Base-by-base conservation (phyloP, 2,888 invertebrate species). In the Tachystola acroxantha region DNA sequence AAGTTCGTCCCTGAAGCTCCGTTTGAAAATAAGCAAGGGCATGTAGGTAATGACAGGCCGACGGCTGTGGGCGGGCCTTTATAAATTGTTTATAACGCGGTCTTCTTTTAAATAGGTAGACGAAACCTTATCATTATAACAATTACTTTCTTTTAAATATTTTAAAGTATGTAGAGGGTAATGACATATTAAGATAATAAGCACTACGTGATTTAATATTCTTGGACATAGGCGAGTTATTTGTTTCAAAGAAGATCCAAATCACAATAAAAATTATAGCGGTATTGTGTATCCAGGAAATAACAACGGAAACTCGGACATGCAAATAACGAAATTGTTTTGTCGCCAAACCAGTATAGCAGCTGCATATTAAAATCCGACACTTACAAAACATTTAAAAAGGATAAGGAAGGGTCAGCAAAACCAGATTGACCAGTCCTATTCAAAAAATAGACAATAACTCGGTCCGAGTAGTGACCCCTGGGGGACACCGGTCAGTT, bases 341-440 rank as follows among this genome's bases (percentile, higher is more conserved):
- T 69, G 64, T 67, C 50, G 49, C 50, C 47, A 57, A 73, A 70
- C 70, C 64, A 63, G 69, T 69, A 56, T 44, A 63, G 70, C 84
- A 84, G 84, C 84, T 82, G 84, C 67, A 57, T 54, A 9, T 22
- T 53, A 60, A 69, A 63, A 64, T 61, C 60, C 47, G 45, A 57
- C 50, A 57, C 52, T 57, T 50, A 64, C 64, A 67, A 72, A 67
- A 62, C 57, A 58, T 65, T 59, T 58, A 67, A 40, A 73, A 71
- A 74, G 70, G 69, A 66, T 62, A 82, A 79, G 80, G 67, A 82
- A 81, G 85, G 85, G 84, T 84, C 84, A 84, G 69, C 50, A 32
- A 49, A 81, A 84, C 82, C 78, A 77, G 85, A 84, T 81, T 86
- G 80, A 79, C 80, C 79, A 79, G 78, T 79, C 67, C 70, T 67